These are phyloP conservation scores for Larimichthys crocea DNA, from an alignment of 2,113 vertebrate species.

Conservation along the genomic window DNA sequence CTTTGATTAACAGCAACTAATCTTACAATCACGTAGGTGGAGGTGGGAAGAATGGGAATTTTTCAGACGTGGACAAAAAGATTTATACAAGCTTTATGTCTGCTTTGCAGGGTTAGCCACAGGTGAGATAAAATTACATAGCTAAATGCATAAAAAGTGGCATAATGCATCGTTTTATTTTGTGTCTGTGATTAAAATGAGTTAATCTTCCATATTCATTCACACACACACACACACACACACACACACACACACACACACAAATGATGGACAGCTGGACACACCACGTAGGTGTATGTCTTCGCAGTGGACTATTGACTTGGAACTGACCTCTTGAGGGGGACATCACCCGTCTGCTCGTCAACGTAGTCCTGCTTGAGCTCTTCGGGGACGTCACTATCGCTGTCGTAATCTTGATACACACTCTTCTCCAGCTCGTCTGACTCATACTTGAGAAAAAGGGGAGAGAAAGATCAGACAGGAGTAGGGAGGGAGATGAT, in stretches of 20 bases:
- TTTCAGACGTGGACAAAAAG: slow-evolving; percentile 45
- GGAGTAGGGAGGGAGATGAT: background rate
- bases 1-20: slow-evolving; percentile 33
- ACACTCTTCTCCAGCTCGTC: slow-evolving; percentile 97
- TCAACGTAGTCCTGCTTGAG: slow-evolving; percentile 97
- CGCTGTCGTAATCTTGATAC: slow-evolving; percentile 97
- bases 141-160: slow-evolving; percentile 25
- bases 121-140: slow-evolving; percentile 43
- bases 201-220: background rate
- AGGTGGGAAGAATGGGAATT: slow-evolving; percentile 36
- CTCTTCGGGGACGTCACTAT: slow-evolving; percentile 97
- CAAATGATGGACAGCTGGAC: slow-evolving; percentile 10
- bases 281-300: background rate
- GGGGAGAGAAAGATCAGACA: slow-evolving; percentile 7
- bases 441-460: slow-evolving; percentile 90
- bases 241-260: no score
- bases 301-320: background rate
- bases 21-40: slow-evolving; percentile 13
- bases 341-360: slow-evolving; percentile 95
- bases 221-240: no score
- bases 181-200: background rate
- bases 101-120: slow-evolving; percentile 35
- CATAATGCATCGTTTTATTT: background rate
- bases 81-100: slow-evolving; percentile 31
- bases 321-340: slow-evolving; percentile 90